Evolutionary conservation across 1,140 invertebrate genomes (phyloP).

Genomic region (Steinernema khuongi): DNA sequence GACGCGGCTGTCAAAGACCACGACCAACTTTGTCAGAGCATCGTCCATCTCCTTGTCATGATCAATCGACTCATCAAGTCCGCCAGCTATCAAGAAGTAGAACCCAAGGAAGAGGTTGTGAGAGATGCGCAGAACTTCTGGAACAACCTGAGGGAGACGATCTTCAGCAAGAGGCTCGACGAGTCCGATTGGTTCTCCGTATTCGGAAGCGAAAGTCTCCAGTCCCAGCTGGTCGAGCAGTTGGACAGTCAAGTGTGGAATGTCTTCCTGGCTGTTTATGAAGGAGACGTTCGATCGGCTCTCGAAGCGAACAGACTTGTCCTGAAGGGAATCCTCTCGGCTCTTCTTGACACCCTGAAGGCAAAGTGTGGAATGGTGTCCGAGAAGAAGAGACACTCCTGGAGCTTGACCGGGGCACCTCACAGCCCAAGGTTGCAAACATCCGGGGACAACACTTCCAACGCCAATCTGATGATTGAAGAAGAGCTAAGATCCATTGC

Average conservation of each 20-base stretch:
- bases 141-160: background rate
- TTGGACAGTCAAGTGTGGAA: slow-evolving; percentile 7
- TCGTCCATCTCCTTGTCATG: background rate
- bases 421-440: background rate
- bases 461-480: background rate
- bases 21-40: background rate
- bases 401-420: background rate
- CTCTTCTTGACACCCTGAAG: background rate
- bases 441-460: background rate
- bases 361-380: slow-evolving; percentile 5
- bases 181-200: slow-evolving; percentile 1
- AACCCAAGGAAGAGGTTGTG: background rate
- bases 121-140: background rate
- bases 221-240: background rate
- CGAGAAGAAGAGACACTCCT: background rate
- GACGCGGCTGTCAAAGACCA: slow-evolving; percentile 3
- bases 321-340: background rate
- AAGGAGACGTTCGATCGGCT: background rate
- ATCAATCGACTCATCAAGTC: background rate
- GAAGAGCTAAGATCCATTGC: background rate
- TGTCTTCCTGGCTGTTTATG: background rate
- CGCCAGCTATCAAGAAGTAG: background rate
- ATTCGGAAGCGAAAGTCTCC: background rate
- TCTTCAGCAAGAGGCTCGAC: background rate
- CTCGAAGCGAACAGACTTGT: background rate